Evolutionary conservation across 2,113 vertebrate species (phyloP).

Genomic region (Xyliphius kryptos): DNA sequence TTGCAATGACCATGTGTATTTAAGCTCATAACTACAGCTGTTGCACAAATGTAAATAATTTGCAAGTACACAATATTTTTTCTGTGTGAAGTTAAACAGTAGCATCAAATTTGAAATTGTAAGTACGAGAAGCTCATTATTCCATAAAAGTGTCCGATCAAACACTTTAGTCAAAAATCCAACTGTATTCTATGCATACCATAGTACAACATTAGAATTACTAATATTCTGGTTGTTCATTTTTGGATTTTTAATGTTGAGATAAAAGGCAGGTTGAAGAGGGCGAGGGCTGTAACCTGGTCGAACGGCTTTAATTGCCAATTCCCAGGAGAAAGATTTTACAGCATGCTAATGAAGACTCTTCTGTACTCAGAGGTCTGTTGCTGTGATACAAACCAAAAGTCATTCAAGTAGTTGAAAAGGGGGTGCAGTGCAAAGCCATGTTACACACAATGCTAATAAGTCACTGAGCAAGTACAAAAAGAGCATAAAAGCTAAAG

Average conservation of each 20-base stretch:
- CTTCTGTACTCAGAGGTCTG: constrained; percentile 44
- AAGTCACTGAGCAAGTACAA: constrained; percentile 32
- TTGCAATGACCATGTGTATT: too few species aligned
- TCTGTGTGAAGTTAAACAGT: too few species aligned
- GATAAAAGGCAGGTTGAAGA: background rate
- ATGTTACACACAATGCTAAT: constrained; percentile 45
- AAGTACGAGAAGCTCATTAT: too few species aligned
- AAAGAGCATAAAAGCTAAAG: constrained; percentile 15
- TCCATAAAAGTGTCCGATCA: too few species aligned
- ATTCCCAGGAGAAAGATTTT: constrained; percentile 44
- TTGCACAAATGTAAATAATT: too few species aligned
- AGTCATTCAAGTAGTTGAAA: constrained; percentile 50
- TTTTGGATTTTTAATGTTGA: background rate
- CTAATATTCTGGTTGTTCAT: background rate
- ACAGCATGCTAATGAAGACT: constrained; percentile 60
- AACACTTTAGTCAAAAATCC: too few species aligned
- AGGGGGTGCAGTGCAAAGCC: constrained; percentile 21
- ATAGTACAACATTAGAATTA: too few species aligned
- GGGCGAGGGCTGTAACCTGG: constrained; percentile 29
- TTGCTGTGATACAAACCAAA: constrained; percentile 62
- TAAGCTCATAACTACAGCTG: too few species aligned
- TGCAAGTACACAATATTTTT: too few species aligned
- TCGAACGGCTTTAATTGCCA: constrained; percentile 27
- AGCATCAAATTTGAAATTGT: too few species aligned
- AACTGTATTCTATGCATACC: too few species aligned